Percentiles rank a stretch among this genome's conserved stretches.
phyloP scores from a whole-genome alignment of 1,140 invertebrate genomes.

The Saxidomus purpurata region DNA sequence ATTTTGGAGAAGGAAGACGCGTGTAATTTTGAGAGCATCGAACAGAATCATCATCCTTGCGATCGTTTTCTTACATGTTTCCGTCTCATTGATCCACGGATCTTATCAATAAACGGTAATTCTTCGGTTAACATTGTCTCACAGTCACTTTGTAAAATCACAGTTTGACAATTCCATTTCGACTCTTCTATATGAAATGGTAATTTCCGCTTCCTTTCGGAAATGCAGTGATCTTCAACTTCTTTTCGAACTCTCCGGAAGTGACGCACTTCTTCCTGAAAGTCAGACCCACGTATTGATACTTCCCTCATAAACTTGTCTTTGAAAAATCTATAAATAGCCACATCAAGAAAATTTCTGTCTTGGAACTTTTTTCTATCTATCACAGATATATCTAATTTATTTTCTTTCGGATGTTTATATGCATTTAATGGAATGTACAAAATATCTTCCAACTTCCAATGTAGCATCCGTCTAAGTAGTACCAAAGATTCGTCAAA shows the following conservation, averaged over 20 bases:
- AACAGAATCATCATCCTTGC: background rate
- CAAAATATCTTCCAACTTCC: conserved; percentile 86
- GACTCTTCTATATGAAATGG: background rate
- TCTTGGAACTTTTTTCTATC: conserved; percentile 35
- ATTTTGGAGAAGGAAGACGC: no score
- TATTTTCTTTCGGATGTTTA: background rate
- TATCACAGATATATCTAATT: background rate
- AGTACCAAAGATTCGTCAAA: conserved; percentile 88
- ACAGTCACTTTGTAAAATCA: conserved; percentile 35
- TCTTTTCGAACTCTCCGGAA: conserved; percentile 53
- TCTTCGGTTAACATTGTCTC: conserved; percentile 33
- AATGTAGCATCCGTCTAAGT: conserved; percentile 86
- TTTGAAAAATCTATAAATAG: conserved; percentile 70
- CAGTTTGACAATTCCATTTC: conserved; percentile 36
- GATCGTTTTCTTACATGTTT: background rate
- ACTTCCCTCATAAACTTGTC: conserved; percentile 56
- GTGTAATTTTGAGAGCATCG: background rate
- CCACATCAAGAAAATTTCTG: conserved; percentile 64
- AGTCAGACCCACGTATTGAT: conserved; percentile 19
- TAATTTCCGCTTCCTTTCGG: background rate
- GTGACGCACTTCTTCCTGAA: conserved; percentile 66
- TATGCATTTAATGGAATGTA: conserved; percentile 62
- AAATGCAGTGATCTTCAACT: conserved; percentile 60
- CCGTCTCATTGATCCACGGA: conserved; percentile 5
- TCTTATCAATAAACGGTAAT: conserved; percentile 37